Conservation (phyloP, 1,140 invertebrate genomes). For the Scaptomyza montana region DNA sequence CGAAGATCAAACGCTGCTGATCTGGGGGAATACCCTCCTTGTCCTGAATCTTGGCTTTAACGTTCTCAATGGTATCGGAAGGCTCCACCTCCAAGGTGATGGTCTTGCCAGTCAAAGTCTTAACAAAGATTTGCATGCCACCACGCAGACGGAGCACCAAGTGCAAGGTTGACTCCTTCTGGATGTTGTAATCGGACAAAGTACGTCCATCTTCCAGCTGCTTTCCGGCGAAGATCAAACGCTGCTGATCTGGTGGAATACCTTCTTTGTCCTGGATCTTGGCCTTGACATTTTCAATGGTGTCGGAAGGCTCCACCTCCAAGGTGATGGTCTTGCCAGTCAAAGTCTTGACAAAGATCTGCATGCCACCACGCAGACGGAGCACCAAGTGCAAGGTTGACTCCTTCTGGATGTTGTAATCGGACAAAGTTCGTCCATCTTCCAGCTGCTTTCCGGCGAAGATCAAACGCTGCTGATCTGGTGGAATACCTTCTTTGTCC, state of each 20-base stretch:
- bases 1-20: slow-evolving; percentile 89
- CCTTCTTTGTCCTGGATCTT: slow-evolving; percentile 91
- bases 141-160: slow-evolving; percentile 92
- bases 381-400: slow-evolving; percentile 91
- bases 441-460: slow-evolving; percentile 92
- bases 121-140: slow-evolving; percentile 92
- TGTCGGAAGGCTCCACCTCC: slow-evolving; percentile 91
- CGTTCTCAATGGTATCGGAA: slow-evolving; percentile 91
- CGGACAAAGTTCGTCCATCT: slow-evolving; percentile 91
- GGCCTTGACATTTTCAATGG: slow-evolving; percentile 92
- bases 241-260: slow-evolving; percentile 90
- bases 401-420: slow-evolving; percentile 92
- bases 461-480: slow-evolving; percentile 89
- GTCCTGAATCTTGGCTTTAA: slow-evolving; percentile 92
- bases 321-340: slow-evolving; percentile 93
- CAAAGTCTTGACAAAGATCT: slow-evolving; percentile 92
- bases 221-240: slow-evolving; percentile 87
- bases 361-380: slow-evolving; percentile 88
- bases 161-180: slow-evolving; percentile 95
- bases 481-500: slow-evolving; percentile 90
- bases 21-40: slow-evolving; percentile 89
- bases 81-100: slow-evolving; percentile 91
- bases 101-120: slow-evolving; percentile 90
- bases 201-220: slow-evolving; percentile 90
- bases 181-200: slow-evolving; percentile 92